These are phyloP conservation scores for Drosophila algonquin DNA, from an alignment of 2,888 invertebrate genomes.

Conservation along the genomic window DNA sequence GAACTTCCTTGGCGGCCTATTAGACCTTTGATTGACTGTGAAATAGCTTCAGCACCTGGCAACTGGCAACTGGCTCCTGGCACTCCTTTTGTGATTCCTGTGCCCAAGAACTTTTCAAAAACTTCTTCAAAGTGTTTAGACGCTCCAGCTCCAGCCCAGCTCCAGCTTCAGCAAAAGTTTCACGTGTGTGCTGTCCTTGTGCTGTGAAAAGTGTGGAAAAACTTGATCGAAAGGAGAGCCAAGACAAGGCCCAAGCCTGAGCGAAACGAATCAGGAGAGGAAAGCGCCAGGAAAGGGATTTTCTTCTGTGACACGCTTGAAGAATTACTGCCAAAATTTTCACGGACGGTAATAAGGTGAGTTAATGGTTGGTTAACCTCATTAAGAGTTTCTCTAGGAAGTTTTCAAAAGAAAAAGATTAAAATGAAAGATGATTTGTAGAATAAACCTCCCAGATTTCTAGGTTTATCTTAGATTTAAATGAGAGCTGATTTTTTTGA, in stretches of 20 bases:
- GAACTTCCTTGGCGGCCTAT: conserved; percentile 48
- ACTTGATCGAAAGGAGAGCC: conserved; percentile 11
- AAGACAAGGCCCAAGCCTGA: neutral
- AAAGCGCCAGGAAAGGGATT: conserved; percentile 57
- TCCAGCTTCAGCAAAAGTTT: conserved; percentile 43
- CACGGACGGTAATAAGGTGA: conserved; percentile 85
- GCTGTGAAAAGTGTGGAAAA: conserved; percentile 25
- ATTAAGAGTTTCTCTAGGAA: neutral
- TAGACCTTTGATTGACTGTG: conserved; percentile 80
- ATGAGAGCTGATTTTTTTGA: too few relatives aligned
- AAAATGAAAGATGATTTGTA: neutral
- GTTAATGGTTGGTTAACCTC: conserved; percentile 6
- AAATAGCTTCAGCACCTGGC: conserved; percentile 42
- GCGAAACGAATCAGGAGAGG: conserved; percentile 15
- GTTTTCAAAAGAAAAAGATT: neutral
- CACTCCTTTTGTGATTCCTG: conserved; percentile 12
- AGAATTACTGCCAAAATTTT: conserved; percentile 84
- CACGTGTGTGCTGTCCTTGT: conserved; percentile 19
- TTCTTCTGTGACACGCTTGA: conserved; percentile 75
- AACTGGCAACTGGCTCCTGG: conserved; percentile 12
- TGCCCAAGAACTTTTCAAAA: conserved; percentile 12
- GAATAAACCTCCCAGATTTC: neutral
- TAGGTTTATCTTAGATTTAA: neutral
- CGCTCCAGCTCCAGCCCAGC: conserved; percentile 14
- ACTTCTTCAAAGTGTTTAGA: conserved; percentile 57